Evolutionary conservation across 1,140 invertebrate species (phyloP), one percentile per base, ranked within the genome.

Genomic region (Rhyzopertha dominica): DNA sequence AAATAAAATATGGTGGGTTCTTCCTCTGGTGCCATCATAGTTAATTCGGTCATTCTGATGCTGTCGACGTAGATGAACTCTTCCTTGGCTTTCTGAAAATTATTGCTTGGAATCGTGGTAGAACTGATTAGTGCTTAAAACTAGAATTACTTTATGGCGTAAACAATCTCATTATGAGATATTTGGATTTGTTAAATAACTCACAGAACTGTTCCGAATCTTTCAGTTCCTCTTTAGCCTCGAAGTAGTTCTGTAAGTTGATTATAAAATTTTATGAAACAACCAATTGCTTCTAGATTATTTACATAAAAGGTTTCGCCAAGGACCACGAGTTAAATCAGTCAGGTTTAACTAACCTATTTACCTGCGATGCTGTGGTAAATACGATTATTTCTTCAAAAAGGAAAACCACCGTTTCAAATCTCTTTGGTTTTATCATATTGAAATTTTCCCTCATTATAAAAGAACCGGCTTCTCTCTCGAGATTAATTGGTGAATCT

Each of bases 331-430:
- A n/a, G n/a, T n/a, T n/a, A n/a, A n/a, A n/a, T n/a, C n/a, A n/a
- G n/a, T n/a, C n/a, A n/a, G 16, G 5, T 13, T 4, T 23, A 8
- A 38, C 18, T 28, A 40, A 17, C 37, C 37, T 40, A 22, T 13
- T 38, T 31, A 36, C 35, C 9, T 9, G 4, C 18, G 40, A 29
- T n/a, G 19, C 20, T 12, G 23, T 28, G 5, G 59, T 54, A 29
- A 60, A 51, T 4, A 62, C 53, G 7, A 62, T 16, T 13, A 51
- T 42, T 39, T 52, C 39, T 44, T 59, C 46, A 35, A 63, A 63
- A 30, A 63, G 30, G 38, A 63, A 63, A n/a, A 63, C 47, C 45
- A 58, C 51, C 18, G 43, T 25, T 30, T 53, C 49, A 12, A 54
- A 34, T 43, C 47, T 54, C 19, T 34, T 56, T 1, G 61, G 61